phyloP scores from a whole-genome alignment of 2,888 invertebrate species.

The Ommatoiulus sabulosus region DNA sequence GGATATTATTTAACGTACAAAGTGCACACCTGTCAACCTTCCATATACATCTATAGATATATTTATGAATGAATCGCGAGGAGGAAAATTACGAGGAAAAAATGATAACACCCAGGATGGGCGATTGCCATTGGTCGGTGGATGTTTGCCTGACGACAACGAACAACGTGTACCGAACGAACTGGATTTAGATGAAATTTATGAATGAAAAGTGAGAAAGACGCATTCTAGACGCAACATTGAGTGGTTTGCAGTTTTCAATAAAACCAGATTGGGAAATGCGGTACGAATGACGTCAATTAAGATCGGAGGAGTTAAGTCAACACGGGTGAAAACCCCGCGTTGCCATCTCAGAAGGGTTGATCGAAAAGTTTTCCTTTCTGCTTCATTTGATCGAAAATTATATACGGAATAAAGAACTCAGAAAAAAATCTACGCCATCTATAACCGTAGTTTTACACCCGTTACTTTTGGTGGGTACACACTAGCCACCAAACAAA shows the following conservation, averaged over 20 bases:
- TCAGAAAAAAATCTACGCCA: too few species aligned
- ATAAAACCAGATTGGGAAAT: neutral
- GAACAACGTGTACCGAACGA: neutral
- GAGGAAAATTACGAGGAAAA: neutral
- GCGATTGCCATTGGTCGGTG: neutral
- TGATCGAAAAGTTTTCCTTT: neutral
- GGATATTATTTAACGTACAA: neutral
- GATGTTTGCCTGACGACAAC: neutral
- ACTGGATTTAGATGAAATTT: neutral
- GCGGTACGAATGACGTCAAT: neutral
- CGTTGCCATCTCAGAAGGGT: neutral
- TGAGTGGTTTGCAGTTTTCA: neutral
- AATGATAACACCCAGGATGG: neutral
- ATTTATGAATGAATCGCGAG: constrained; percentile 22
- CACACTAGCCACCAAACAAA: too few species aligned
- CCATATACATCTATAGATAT: neutral
- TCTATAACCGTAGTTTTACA: neutral
- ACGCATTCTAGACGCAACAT: neutral
- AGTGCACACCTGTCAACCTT: constrained; percentile 36
- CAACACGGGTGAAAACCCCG: neutral
- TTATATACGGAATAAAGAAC: too few species aligned
- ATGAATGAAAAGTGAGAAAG: neutral
- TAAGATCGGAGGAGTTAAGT: neutral
- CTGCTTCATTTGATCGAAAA: neutral
- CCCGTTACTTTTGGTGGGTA: too few species aligned